Base-by-base conservation (phyloP, 2,888 invertebrate genomes). In the Ectropis crepuscularia region DNA sequence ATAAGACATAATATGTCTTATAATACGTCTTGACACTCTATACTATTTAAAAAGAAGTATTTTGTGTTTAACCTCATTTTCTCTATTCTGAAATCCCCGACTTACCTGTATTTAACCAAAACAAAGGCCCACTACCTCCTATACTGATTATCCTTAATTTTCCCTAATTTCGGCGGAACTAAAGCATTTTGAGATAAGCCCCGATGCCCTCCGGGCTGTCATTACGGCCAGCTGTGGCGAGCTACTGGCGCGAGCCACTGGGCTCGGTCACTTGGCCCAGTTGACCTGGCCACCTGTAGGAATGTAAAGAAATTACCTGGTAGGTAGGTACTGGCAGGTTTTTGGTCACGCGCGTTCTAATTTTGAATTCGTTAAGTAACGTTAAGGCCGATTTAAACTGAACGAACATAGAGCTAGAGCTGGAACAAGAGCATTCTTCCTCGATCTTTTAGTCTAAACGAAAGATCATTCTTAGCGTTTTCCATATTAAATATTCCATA, bases 161-260 rank as follows among this genome's bases (percentile, higher is more conserved):
- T 39, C 38, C 48, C 28, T 45, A 61, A 65, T 65, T 57, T 57
- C 42, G 37, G 28, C 36, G 64, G 51, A 53, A 61, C 60, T 57
- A 57, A 60, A 61, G 38, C 47, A 57, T 57, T 57, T 43, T 28
- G 43, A 57, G 64, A 65, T 65, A 60, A 59, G 60, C 36, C 53
- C 12, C 16, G 36, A 58, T 57, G 57, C 57, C 54, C 28, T 9
- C 28, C 12, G 54, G 63, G 42, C 57, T 63, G 58, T 58, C 63
- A 63, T 63, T 63, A 63, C 39, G 41, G 53, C 53, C 57, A 57
- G 62, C 62, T 62, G 61, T n/a, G 54, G 61, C 55, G 42, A 57
- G 65, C 53, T 58, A 61, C 65, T 61, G 58, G 58, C 36, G 45
- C 55, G 36, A 57, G 58, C 49, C 11, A 45, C 63, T 60, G 60